Evolutionary conservation across 2,113 vertebrate genomes (phyloP).

Genomic region (Ifrita kowaldi): DNA sequence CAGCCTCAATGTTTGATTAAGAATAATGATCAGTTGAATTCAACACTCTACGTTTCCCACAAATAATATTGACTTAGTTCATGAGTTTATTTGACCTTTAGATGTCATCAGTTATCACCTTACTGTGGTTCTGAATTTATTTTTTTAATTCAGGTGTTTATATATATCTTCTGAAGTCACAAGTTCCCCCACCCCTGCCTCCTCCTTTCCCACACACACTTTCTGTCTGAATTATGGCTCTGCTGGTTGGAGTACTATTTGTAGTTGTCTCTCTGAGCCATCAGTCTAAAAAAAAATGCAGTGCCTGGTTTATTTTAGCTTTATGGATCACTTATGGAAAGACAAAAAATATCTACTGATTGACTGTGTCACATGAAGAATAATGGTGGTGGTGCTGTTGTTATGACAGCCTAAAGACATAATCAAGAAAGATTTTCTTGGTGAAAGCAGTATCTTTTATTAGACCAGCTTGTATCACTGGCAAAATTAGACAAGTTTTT

Average conservation of each 20-base stretch:
- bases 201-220: not conserved
- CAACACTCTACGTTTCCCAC: not conserved
- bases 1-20: not conserved
- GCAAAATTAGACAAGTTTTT: constrained; percentile 6
- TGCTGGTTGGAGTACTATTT: not conserved
- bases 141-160: not conserved
- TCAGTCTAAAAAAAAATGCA: not conserved
- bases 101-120: not conserved
- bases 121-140: not conserved
- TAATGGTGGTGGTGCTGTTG: not conserved
- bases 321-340: not conserved
- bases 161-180: not conserved
- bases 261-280: not conserved
- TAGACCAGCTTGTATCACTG: not conserved
- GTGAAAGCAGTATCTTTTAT: not conserved
- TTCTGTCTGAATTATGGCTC: not conserved
- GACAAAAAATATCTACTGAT: not conserved
- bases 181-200: not conserved
- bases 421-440: constrained; percentile 11
- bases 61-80: not conserved
- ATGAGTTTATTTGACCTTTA: not conserved
- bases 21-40: not conserved
- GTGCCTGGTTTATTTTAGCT: not conserved
- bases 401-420: constrained; percentile 32
- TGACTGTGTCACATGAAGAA: not conserved